Base-by-base conservation (phyloP, 2,113 vertebrate genomes). In the Condylura cristata region DNA sequence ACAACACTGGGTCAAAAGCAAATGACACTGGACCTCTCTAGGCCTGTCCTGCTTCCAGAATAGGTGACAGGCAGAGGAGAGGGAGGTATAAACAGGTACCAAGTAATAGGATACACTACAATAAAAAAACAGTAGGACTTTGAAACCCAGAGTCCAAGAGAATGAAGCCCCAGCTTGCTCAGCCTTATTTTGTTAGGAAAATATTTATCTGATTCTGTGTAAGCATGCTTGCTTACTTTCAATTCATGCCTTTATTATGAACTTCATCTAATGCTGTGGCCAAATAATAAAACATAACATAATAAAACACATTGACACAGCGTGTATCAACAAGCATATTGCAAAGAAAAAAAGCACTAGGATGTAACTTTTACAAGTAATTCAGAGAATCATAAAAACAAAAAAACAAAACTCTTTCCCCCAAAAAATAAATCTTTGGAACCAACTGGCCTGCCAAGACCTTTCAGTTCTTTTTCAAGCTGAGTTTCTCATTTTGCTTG, bases 141-240 rank as follows among this genome's bases (percentile, higher is more conserved):
- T 94, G 56, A 95, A 93, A 79, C 30, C 6, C 51, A 68, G 44
- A 34, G 32, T 83, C 79, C 76, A 74, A 80, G 34, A 96, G 28
- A 84, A 30, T 30, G 32, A 90, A 85, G 84, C 34, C 41, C 17
- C 66, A n/a, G 56, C 46, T 76, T 63, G n/a, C 10, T 92, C 68
- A 80, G 70, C 34, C 75, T 96, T 66, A 70, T 60, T 93, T 92
- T 81, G 34, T 68, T 26, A 72, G 72, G 18, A 81, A 37, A 86
- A 70, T 46, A 26, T 39, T 78, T 85, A 61, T 68, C 70, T 61
- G 66, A 63, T 65, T 70, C 41, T 2, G 2, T 48, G 24, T 44
- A 58, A 75, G 68, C 53, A 60, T 16, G 20, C 24, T 72, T 60
- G 28, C 66, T 94, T 78, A 44, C 78, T 94, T 95, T 89, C 34